Evolutionary conservation across 2,113 vertebrate species (phyloP).

Genomic region (Zapus hudsonius): DNA sequence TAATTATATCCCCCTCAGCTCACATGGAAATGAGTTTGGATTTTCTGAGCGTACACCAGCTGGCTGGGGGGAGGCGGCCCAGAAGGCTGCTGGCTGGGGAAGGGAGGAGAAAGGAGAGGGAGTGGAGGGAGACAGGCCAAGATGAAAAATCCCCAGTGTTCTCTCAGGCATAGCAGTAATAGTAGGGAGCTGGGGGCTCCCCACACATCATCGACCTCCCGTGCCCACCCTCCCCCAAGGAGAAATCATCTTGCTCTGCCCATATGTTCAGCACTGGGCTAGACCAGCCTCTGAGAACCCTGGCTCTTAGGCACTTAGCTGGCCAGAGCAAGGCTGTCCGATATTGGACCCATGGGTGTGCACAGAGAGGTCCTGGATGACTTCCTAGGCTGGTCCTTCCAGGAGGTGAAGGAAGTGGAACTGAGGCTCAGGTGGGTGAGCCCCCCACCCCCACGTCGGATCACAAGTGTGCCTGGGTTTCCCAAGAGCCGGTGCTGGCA

Average conservation of each 20-base stretch:
- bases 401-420: neutral
- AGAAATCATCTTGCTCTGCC: neutral
- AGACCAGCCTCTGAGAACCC: neutral
- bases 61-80: conserved; percentile 80
- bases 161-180: conserved; percentile 31
- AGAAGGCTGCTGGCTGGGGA: conserved; percentile 79
- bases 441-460: neutral
- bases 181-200: conserved; percentile 44
- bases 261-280: neutral
- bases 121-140: conserved; percentile 74
- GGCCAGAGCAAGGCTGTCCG: neutral
- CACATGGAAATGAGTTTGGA: conserved; percentile 81
- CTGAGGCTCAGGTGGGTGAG: neutral
- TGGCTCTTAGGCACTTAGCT: neutral
- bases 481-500: neutral
- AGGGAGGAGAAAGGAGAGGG: conserved; percentile 66
- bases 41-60: conserved; percentile 81
- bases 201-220: neutral
- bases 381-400: conserved; percentile 7
- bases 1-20: conserved; percentile 77
- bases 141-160: conserved; percentile 71
- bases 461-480: conserved; percentile 25
- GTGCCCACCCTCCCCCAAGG: neutral
- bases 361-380: neutral
- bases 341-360: neutral